Evolutionary conservation across 1,140 invertebrate species (phyloP).

Genomic region (Zaprionus inermis): DNA sequence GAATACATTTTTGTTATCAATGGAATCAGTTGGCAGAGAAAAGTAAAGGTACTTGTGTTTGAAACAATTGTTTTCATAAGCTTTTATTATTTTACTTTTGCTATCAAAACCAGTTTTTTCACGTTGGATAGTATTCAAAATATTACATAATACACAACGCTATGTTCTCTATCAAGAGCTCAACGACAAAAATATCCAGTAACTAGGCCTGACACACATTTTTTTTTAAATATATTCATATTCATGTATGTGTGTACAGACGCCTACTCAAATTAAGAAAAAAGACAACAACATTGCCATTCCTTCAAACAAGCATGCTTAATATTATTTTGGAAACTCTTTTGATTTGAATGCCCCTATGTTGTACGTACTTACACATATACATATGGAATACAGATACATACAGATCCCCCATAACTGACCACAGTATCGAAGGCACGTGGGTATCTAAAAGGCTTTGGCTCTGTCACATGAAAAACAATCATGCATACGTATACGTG

Average conservation of each 20-base stretch:
- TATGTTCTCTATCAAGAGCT: background rate
- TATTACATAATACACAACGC: background rate
- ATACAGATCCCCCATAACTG: background rate
- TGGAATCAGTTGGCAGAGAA: background rate
- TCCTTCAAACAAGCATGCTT: too few relatives aligned
- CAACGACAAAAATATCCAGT: conserved; percentile 3
- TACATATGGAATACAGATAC: background rate
- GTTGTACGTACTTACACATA: background rate
- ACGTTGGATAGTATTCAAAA: conserved; percentile 21
- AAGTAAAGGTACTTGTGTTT: background rate
- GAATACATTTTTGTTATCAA: conserved; percentile 14
- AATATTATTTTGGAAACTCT: too few relatives aligned
- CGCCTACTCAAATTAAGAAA: background rate
- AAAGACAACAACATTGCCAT: background rate
- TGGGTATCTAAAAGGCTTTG: conserved; percentile 3
- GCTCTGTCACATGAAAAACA: conserved; percentile 40
- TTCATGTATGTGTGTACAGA: background rate
- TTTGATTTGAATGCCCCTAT: too few relatives aligned
- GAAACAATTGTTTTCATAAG: background rate
- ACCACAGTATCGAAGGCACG: background rate
- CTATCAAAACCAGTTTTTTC: conserved; percentile 5
- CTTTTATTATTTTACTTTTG: background rate
- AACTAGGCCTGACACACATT: background rate
- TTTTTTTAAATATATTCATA: background rate
- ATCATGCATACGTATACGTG: background rate